phyloP scores from a whole-genome alignment of 2,888 invertebrate species.

The Acanthopleura granulata region DNA sequence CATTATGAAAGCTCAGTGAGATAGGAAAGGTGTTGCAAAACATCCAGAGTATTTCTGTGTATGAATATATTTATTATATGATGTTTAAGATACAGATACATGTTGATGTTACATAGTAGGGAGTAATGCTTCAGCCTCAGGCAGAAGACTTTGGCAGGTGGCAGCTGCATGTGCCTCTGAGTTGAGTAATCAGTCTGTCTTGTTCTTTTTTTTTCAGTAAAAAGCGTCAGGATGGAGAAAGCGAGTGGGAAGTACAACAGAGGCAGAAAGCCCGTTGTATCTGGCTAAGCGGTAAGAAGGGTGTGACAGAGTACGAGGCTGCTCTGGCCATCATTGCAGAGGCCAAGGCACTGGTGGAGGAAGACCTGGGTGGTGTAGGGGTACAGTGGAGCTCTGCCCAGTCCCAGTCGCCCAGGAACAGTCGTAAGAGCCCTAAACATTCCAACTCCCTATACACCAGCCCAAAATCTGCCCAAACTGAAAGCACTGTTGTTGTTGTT shows the following conservation, averaged over 20 bases:
- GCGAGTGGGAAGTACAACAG: slow-evolving; percentile 79
- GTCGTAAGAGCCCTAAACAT: neutral
- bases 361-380: slow-evolving; percentile 61
- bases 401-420: neutral
- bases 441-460: neutral
- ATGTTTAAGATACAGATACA: no score
- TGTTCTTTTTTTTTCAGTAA: slow-evolving; percentile 70
- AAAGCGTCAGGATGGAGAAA: slow-evolving; percentile 74
- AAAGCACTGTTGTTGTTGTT: neutral
- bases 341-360: slow-evolving; percentile 79
- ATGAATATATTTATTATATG: no score
- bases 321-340: slow-evolving; percentile 83
- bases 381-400: slow-evolving; percentile 47
- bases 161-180: no score
- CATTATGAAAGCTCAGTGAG: no score
- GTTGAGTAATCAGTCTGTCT: no score
- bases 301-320: slow-evolving; percentile 85
- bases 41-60: no score
- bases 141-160: no score
- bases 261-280: slow-evolving; percentile 59
- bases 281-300: slow-evolving; percentile 71
- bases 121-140: no score
- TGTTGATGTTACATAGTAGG: no score
- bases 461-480: neutral
- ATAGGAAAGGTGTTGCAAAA: no score